Evolutionary conservation across 2,888 invertebrate species (phyloP), one percentile per base, ranked within the genome.

Genomic region (Cheilosia urbana): DNA sequence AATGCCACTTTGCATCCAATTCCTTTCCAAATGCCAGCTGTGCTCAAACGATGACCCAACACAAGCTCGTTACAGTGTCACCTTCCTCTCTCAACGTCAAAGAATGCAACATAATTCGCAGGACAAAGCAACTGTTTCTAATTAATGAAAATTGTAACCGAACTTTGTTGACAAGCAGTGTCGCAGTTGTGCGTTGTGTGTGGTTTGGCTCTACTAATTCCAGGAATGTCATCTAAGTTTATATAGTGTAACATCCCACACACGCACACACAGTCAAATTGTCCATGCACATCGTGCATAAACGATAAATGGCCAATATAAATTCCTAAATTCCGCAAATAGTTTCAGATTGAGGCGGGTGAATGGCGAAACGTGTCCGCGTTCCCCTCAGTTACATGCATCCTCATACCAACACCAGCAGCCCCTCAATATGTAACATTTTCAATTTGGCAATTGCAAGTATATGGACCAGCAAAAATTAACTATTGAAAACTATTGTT

Each of bases 321-420:
- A 79, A 75, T 84, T 84, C 68, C 73, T 45, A 57, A 75, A 79
- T 63, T 37, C 68, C 73, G 21, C 69, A 84, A 84, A 84, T 84
- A 79, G 79, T 84, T 78, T 69, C 30, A 63, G 45, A 73, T 68
- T 63, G 66, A 57, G 55, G 78, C 21, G 49, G 60, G 17, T 19
- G 66, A 49, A 72, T 73, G 49, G 55, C 19, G 51, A 49, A 71
- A 60, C 58, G 34, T 34, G 55, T 37, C 40, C 17, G n/a, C 13
- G 17, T 37, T 45, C 45, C 47, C 17, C 19, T 30, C 42, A 37
- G 58, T 66, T 51, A 72, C 72, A 72, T 47, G 27, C 57, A 19
- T 34, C 47, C 65, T 27, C 27, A 27, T 27, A 65, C 53, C 13
- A 0, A 15, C 17, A 45, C 7, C 19, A 17, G 47, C 47, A 47